Conservation (phyloP, 2,797 vertebrate genomes). For the Sparus aurata region DNA sequence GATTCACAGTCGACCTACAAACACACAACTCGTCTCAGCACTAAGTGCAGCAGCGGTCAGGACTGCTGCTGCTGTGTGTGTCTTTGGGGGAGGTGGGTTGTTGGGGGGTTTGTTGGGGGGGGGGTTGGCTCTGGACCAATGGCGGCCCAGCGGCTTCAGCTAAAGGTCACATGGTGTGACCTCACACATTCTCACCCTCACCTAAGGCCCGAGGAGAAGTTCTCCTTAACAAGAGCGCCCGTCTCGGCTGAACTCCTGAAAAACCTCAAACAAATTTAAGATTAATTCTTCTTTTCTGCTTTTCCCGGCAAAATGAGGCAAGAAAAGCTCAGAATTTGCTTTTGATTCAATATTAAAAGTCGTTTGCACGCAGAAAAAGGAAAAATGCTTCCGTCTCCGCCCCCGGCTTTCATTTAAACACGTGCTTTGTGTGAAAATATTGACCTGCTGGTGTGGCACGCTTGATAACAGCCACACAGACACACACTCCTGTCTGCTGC, state of each 20-base stretch:
- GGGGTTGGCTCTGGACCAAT: constrained; percentile 78
- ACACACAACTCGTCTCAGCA: constrained; percentile 29
- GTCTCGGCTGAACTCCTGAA: background rate
- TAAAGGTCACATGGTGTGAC: constrained; percentile 81
- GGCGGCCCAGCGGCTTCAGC: constrained; percentile 64
- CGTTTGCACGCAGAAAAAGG: constrained; percentile 18
- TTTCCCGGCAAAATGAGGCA: background rate
- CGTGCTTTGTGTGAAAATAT: constrained; percentile 44
- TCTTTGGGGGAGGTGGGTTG: constrained; percentile 50
- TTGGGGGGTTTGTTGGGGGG: constrained; percentile 5
- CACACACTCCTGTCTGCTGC: constrained; percentile 7
- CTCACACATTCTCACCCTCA: constrained; percentile 86
- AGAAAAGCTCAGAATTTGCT: background rate
- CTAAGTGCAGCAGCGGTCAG: constrained; percentile 44
- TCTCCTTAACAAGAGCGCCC: constrained; percentile 57
- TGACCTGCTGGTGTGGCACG: constrained; percentile 24
- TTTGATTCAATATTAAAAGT: constrained; percentile 11
- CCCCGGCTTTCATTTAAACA: constrained; percentile 22
- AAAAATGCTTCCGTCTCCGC: background rate
- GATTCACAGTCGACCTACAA: constrained; percentile 13
- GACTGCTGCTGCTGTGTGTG: constrained; percentile 45
- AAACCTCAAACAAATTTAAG: background rate
- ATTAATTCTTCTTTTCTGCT: too few species aligned
- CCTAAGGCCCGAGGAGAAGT: constrained; percentile 68
- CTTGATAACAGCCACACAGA: constrained; percentile 5